phyloP scores from a whole-genome alignment of 1,140 invertebrate species.

The Diorhabda elongata region DNA sequence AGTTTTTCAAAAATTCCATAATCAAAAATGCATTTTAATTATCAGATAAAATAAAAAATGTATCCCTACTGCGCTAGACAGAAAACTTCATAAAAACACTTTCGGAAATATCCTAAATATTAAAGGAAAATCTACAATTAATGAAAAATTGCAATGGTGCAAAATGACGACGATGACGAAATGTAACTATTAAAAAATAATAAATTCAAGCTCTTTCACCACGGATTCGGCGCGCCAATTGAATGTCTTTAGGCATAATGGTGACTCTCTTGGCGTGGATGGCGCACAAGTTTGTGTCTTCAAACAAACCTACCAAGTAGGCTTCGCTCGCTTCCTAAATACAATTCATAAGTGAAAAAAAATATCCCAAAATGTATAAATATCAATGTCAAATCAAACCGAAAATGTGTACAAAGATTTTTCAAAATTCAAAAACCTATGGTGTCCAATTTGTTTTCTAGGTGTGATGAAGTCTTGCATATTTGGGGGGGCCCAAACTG shows the following conservation, averaged over 20 bases:
- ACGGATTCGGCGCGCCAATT: slow-evolving; percentile 80
- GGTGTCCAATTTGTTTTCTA: no score
- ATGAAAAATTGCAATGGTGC: no score
- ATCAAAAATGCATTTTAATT: no score
- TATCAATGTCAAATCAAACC: background rate
- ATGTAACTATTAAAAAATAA: background rate
- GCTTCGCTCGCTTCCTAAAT: slow-evolving; percentile 77
- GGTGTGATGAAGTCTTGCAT: no score
- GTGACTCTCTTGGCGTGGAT: slow-evolving; percentile 92
- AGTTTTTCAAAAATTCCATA: no score
- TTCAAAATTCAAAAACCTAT: background rate
- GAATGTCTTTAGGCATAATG: slow-evolving; percentile 96
- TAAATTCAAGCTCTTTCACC: slow-evolving; percentile 74
- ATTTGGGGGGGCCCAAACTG: no score
- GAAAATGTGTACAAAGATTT: background rate
- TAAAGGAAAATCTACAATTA: no score
- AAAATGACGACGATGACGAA: no score
- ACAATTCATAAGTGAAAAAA: background rate
- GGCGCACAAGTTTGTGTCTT: slow-evolving; percentile 78
- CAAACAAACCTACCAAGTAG: slow-evolving; percentile 76
- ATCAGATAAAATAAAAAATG: no score
- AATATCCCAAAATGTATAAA: background rate
- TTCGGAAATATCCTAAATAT: no score
- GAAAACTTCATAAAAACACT: no score
- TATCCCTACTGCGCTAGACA: no score